Conservation (phyloP, 2,888 invertebrate genomes). For the Allolobophora icterica region DNA sequence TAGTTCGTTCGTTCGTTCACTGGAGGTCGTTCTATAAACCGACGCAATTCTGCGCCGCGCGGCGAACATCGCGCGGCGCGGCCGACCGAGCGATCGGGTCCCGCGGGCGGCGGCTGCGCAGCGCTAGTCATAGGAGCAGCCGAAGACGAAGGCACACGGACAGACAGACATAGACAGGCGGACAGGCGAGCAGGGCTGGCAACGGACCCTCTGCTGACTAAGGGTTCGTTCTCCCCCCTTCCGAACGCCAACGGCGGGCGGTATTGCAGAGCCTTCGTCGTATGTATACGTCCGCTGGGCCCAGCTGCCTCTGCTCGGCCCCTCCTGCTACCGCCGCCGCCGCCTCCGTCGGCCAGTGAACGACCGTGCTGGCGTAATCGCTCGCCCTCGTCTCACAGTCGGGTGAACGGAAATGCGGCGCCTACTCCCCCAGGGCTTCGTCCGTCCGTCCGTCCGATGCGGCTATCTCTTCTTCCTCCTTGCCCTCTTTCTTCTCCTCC, state of each 20-base stretch:
- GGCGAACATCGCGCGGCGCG: not conserved
- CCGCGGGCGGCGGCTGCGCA: not conserved
- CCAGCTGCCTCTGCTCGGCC: not conserved
- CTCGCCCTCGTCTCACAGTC: conserved; percentile 8
- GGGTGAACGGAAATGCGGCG: conserved; percentile 8
- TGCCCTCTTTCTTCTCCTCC: not conserved
- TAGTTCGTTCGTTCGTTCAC: not conserved
- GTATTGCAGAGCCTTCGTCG: not conserved
- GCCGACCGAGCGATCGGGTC: not conserved
- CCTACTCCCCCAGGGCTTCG: not conserved
- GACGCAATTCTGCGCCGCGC: not conserved
- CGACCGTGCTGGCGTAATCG: conserved; percentile 9
- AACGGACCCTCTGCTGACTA: not conserved
- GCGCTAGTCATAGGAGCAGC: not conserved
- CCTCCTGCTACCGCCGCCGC: not conserved
- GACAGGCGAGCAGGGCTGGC: not conserved
- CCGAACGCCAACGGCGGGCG: not conserved
- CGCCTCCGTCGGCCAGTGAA: not conserved
- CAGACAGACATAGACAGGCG: not conserved
- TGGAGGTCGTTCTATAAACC: not conserved
- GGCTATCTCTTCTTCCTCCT: not conserved
- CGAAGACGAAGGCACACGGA: not conserved
- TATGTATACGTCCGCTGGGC: not conserved
- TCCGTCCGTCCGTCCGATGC: not conserved
- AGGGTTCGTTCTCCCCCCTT: not conserved